Conservation (phyloP, 37 sponge, comb jelly and placozoan species). For the Diacarnus erythraeanus region DNA sequence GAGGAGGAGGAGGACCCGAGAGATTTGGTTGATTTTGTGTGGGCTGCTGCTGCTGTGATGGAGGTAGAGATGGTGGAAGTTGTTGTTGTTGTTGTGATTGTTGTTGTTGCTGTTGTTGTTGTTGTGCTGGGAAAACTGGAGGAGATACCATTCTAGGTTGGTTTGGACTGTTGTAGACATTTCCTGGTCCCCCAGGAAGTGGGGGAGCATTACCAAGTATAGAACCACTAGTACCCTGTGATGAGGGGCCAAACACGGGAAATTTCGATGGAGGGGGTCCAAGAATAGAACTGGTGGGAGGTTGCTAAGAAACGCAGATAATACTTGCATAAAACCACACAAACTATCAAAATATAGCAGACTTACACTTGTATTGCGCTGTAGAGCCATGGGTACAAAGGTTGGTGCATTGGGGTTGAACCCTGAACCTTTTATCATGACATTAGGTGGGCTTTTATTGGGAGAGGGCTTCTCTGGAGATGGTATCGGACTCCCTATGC, state of each 20-base stretch:
- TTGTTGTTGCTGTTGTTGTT: background rate
- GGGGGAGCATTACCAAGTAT: conserved; percentile 54
- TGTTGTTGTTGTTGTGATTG: conserved; percentile 5
- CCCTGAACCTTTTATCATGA: conserved; percentile 12
- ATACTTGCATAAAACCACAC: background rate
- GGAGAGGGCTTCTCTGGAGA: conserved; percentile 54
- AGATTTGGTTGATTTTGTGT: background rate
- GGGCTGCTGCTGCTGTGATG: conserved; percentile 10
- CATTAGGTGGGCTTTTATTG: conserved; percentile 55
- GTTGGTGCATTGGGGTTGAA: conserved; percentile 84
- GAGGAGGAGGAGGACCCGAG: background rate
- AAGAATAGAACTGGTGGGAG: conserved; percentile 60
- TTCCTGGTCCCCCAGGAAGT: conserved; percentile 1
- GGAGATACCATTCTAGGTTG: conserved; percentile 6
- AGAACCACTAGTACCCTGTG: conserved; percentile 9
- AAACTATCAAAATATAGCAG: background rate
- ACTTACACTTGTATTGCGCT: conserved; percentile 39
- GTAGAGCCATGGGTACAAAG: conserved; percentile 71
- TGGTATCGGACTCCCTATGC: conserved; percentile 24
- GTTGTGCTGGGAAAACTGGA: background rate
- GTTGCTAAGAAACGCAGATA: background rate
- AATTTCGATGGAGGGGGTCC: conserved; percentile 40
- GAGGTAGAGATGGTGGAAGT: background rate
- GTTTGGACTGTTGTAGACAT: background rate
- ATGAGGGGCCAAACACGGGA: conserved; percentile 10